Evolutionary conservation across 1,140 invertebrate genomes (phyloP).

Genomic region (Eupeodes corollae): DNA sequence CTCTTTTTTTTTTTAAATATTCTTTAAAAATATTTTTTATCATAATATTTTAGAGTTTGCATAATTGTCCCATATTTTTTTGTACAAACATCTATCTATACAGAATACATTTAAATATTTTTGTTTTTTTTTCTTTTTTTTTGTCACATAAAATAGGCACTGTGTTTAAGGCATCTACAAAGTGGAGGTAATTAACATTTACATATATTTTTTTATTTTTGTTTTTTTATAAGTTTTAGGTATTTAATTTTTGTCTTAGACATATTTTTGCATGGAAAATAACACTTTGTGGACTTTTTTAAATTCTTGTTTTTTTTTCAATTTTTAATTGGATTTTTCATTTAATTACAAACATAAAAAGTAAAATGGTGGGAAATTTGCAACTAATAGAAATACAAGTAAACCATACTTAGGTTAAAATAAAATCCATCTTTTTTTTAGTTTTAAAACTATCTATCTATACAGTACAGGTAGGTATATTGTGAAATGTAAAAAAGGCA

Average conservation of each 20-base stretch:
- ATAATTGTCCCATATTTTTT: too few species aligned
- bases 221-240: not conserved
- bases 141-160: conserved; percentile 26
- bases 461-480: too few species aligned
- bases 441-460: too few species aligned
- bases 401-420: too few species aligned
- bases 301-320: not conserved
- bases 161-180: conserved; percentile 39
- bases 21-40: too few species aligned
- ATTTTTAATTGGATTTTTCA: not conserved
- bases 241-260: not conserved
- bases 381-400: not conserved
- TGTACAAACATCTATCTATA: too few species aligned
- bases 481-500: too few species aligned
- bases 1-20: too few species aligned
- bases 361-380: not conserved
- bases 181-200: conserved; percentile 28
- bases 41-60: too few species aligned
- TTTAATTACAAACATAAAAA: not conserved
- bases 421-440: not conserved
- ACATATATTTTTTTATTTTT: not conserved
- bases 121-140: conserved; percentile 12
- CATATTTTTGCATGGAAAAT: not conserved
- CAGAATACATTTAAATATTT: not conserved
- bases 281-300: not conserved